A percentile compares a stretch with the other conserved stretches of the same genome.
phyloP scores from a whole-genome alignment of 2,113 vertebrate genomes.

The Hylia prasina region DNA sequence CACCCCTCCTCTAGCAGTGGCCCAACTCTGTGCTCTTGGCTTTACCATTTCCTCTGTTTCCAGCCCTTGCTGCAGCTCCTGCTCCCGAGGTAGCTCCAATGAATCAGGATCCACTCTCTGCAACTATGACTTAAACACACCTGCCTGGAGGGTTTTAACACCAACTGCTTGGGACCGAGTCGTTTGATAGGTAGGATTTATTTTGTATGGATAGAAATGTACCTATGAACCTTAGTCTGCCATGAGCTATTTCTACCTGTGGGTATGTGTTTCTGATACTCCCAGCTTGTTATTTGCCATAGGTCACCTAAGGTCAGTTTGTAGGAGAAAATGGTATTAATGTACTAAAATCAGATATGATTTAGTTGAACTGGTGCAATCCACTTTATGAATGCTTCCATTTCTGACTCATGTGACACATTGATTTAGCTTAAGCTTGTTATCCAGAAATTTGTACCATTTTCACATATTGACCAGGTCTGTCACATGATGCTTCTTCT shows the following conservation, averaged over 20 bases:
- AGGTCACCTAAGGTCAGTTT: background rate
- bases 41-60: background rate
- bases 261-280: background rate
- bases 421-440: background rate
- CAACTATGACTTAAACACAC: background rate
- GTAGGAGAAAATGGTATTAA: background rate
- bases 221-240: background rate
- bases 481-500: background rate
- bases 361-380: background rate
- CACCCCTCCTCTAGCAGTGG: background rate
- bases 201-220: background rate
- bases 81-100: background rate
- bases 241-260: background rate
- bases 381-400: background rate
- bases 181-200: accelerated
- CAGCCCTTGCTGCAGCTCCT: background rate
- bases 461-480: background rate
- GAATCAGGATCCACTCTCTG: background rate
- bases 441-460: slow-evolving; percentile 1
- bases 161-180: background rate
- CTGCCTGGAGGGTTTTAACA: background rate
- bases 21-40: background rate
- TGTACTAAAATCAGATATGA: background rate
- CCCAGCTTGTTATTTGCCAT: background rate
- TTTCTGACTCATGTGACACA: background rate